Evolutionary conservation across 2,888 invertebrate genomes (phyloP), one percentile per base, ranked within the genome.

Genomic region (Junonia oenone): DNA sequence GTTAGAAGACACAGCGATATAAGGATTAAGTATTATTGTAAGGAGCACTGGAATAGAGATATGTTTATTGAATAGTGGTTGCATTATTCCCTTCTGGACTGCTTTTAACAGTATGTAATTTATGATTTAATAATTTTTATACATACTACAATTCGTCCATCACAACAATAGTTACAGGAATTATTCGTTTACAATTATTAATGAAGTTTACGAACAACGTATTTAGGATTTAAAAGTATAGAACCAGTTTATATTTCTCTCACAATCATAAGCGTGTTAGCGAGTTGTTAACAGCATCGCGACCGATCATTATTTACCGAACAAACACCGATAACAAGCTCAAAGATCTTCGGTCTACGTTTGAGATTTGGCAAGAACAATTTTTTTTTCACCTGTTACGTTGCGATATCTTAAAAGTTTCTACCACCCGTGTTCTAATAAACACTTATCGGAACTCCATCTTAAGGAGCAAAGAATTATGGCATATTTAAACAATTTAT

Each of bases 401-500:
- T 72, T 68, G 31, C 11, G 75, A 78, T 82, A 81, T 78, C 74
- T 78, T 78, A 76, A 70, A 57, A 71, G 74, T 73, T 75, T 73
- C 73, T 83, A 79, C 85, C 88, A 80, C 83, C 85, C 81, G 75
- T 75, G 82, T 76, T 84, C 84, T 87, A 87, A 87, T 85, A 83
- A 83, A 75, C 81, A 77, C 73, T 83, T 87, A 89, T 90, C 89
- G 66, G 59, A 56, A 45, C 59, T 63, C 65, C 70, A 89, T 90
- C 89, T 86, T 68, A 76, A 73, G 81, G 75, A 83, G 83, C 80
- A 75, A 80, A 87, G 90, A 88, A 78, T 82, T 89, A 87, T 88
- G 76, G 85, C 69, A 80, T 85, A 85, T 88, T 88, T 84, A 82
- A 78, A 83, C 75, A 86, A 89, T 86, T 84, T 87, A 90, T 87